Evolutionary conservation across 2,113 vertebrate species (phyloP).

Genomic region (Progne subis): DNA sequence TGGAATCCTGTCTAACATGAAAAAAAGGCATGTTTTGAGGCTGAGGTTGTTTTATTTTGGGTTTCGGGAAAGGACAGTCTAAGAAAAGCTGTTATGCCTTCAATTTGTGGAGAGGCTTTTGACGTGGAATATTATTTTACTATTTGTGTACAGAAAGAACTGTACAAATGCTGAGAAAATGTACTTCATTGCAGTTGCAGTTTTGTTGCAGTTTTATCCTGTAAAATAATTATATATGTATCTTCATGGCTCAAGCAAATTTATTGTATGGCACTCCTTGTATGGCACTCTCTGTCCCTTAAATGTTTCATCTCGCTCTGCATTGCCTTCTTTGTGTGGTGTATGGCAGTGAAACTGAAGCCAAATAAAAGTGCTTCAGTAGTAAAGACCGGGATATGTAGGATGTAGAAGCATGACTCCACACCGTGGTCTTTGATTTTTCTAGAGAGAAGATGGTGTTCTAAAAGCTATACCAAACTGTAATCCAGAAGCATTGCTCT

Average conservation of each 20-base stretch:
- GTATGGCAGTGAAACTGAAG: not conserved
- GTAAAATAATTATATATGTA: not conserved
- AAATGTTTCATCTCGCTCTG: not conserved
- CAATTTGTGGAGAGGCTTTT: not conserved
- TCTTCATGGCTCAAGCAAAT: not conserved
- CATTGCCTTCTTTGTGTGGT: not conserved
- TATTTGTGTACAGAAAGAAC: not conserved
- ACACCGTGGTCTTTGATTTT: too few relatives aligned
- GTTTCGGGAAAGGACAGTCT: not conserved
- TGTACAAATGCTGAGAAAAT: not conserved
- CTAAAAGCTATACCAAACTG: not conserved
- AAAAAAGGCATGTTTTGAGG: not conserved
- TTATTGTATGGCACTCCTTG: not conserved
- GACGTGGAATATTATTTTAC: not conserved
- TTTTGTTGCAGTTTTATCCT: not conserved
- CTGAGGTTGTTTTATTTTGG: not conserved
- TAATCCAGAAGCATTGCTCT: not conserved
- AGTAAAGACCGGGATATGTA: not conserved
- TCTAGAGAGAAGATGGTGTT: not conserved
- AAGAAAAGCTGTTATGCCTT: not conserved
- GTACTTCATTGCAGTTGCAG: not conserved
- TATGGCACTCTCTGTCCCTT: not conserved
- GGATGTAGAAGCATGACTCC: not conserved
- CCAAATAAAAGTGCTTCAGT: not conserved
- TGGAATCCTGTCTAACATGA: not conserved